Percentiles rank a stretch among this genome's conserved stretches.
These are phyloP conservation scores for Molossus molossus DNA, from an alignment of 2,797 vertebrate species.

Conservation along the genomic window DNA sequence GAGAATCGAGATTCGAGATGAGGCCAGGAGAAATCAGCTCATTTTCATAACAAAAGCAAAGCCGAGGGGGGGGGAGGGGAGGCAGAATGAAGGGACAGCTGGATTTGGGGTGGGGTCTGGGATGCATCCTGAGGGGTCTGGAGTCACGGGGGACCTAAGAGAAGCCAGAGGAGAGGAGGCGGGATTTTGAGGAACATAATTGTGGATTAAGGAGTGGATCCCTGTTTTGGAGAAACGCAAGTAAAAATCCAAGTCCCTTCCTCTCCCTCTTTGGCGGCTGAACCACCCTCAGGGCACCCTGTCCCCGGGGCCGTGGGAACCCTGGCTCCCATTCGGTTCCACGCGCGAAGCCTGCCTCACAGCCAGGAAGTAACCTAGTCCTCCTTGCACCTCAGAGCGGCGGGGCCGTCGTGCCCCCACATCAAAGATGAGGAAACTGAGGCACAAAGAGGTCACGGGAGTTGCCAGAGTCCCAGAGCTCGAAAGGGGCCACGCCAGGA, in stretches of 20 bases:
- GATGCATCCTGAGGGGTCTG: rapidly evolving
- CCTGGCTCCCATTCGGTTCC: rapidly evolving
- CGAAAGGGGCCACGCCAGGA: background rate
- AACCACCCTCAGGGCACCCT: rapidly evolving
- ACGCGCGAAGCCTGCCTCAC: rapidly evolving
- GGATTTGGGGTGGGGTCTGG: no score
- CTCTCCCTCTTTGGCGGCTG: no score
- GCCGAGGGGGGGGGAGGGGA: rapidly evolving
- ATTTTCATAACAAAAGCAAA: background rate
- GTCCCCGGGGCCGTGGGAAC: rapidly evolving
- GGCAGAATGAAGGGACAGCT: no score
- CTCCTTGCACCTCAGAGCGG: background rate
- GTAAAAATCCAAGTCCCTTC: background rate
- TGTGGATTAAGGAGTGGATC: background rate
- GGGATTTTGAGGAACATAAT: background rate
- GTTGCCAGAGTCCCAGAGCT: background rate
- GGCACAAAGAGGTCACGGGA: background rate
- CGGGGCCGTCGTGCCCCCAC: rapidly evolving
- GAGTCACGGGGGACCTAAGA: rapidly evolving
- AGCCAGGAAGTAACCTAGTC: rapidly evolving
- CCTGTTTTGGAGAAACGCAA: background rate
- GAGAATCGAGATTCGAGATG: rapidly evolving
- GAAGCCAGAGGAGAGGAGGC: background rate
- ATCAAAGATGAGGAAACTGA: background rate
- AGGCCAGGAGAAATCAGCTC: background rate